A percentile compares a stretch with the other conserved stretches of the same genome.
These are phyloP conservation scores for Theristicus caerulescens DNA, from an alignment of 2,113 vertebrate species.

Conservation along the genomic window DNA sequence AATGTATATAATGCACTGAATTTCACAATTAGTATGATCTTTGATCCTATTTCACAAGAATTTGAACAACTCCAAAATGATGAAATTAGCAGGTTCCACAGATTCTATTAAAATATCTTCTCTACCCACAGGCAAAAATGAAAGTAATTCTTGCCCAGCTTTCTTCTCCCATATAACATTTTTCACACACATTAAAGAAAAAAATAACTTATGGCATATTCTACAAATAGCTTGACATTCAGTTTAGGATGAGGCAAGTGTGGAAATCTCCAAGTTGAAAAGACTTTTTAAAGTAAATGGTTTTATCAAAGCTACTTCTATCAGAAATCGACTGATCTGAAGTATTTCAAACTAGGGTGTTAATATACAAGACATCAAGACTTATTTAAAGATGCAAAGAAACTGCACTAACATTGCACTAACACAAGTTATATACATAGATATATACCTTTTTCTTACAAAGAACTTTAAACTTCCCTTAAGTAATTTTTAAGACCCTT, in stretches of 20 bases:
- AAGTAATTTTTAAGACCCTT: neutral
- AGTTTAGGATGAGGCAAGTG: neutral
- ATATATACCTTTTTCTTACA: neutral
- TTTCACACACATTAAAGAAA: neutral
- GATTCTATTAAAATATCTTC: neutral
- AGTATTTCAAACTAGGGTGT: neutral
- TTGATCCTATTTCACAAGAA: neutral
- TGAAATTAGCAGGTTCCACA: neutral
- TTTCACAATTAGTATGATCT: neutral
- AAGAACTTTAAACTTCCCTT: neutral
- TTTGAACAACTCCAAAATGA: neutral
- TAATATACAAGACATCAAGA: neutral
- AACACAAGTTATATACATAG: neutral
- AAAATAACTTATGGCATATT: neutral
- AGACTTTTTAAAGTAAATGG: neutral
- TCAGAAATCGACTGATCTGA: neutral
- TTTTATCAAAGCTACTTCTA: neutral
- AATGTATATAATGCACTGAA: neutral
- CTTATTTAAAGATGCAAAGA: neutral
- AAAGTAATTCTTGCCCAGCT: neutral
- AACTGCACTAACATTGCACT: neutral
- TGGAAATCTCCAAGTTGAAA: neutral
- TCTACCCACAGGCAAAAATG: neutral
- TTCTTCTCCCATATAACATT: neutral
- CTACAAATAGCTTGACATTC: constrained; percentile 5